Percentiles rank a stretch among this genome's conserved stretches.
Evolutionary conservation across 2,888 invertebrate species (phyloP).

Genomic region (Drosophila villosipedis): DNA sequence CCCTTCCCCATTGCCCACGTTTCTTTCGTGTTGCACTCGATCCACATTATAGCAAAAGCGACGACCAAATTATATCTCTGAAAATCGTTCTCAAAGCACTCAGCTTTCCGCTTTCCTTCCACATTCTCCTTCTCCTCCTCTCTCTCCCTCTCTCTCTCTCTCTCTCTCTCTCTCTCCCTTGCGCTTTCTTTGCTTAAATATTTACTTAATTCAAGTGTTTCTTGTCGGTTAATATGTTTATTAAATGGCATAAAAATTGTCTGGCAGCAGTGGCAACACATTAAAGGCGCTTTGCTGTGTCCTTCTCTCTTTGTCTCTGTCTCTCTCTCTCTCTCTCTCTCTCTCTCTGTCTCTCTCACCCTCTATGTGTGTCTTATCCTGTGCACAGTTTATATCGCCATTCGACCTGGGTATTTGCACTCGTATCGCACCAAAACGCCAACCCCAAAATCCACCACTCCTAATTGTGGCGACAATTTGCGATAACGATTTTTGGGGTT

Average conservation of each 20-base stretch:
- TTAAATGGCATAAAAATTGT: constrained; percentile 43
- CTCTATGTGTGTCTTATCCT: constrained; percentile 4
- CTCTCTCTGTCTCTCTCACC: too few species aligned
- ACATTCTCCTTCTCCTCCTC: not conserved
- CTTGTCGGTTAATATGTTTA: constrained; percentile 33
- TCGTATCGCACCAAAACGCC: too few species aligned
- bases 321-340: not conserved
- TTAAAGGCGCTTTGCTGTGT: constrained; percentile 19
- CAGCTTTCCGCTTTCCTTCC: not conserved
- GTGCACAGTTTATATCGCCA: constrained; percentile 20
- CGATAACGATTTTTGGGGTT: constrained; percentile 57
- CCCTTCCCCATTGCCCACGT: not conserved
- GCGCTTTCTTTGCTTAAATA: constrained; percentile 22
- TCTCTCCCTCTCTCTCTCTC: not conserved
- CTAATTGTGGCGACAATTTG: constrained; percentile 64
- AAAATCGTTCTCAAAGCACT: constrained; percentile 13
- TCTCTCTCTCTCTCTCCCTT: not conserved
- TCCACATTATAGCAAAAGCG: constrained; percentile 4
- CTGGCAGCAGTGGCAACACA: constrained; percentile 12
- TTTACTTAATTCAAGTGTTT: constrained; percentile 54
- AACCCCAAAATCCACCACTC: constrained; percentile 12
- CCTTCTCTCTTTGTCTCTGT: not conserved
- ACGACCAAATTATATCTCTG: constrained; percentile 17
- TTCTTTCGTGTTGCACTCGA: not conserved
- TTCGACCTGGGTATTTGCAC: constrained; percentile 9